phyloP scores from a whole-genome alignment of 2,113 vertebrate genomes.

The Anguilla rostrata region DNA sequence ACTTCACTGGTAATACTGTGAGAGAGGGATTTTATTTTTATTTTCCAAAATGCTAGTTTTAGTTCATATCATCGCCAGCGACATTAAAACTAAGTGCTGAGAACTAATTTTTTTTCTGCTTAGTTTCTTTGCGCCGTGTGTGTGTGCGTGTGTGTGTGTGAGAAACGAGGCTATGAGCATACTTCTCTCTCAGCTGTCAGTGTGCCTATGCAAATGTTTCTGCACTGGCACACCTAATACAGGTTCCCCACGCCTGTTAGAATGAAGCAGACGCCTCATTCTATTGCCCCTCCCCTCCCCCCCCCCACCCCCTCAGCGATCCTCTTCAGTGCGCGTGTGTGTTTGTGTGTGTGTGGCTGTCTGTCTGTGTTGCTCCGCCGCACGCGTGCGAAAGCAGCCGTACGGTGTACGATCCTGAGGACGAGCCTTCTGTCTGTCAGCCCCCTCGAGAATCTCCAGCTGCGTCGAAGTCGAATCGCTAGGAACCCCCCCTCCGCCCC shows the following conservation, averaged over 20 bases:
- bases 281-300: constrained; percentile 13
- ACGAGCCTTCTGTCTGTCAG: neutral
- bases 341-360: neutral
- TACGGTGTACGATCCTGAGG: neutral
- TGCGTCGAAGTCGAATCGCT: neutral
- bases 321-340: constrained; percentile 12
- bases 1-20: neutral
- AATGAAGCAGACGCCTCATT: neutral
- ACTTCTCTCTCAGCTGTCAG: neutral
- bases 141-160: neutral
- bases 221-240: neutral
- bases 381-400: neutral
- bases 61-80: neutral
- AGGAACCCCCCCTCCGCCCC: neutral
- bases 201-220: neutral
- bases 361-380: neutral
- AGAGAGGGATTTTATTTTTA: neutral
- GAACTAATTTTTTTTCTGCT: neutral
- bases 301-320: constrained; percentile 2
- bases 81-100: neutral
- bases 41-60: neutral
- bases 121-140: neutral
- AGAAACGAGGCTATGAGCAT: neutral
- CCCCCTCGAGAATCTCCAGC: neutral
- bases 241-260: constrained; percentile 14